Percentiles rank a stretch among this genome's conserved stretches.
phyloP scores from a whole-genome alignment of 2,113 vertebrate species.

The Pontoporia blainvillei region DNA sequence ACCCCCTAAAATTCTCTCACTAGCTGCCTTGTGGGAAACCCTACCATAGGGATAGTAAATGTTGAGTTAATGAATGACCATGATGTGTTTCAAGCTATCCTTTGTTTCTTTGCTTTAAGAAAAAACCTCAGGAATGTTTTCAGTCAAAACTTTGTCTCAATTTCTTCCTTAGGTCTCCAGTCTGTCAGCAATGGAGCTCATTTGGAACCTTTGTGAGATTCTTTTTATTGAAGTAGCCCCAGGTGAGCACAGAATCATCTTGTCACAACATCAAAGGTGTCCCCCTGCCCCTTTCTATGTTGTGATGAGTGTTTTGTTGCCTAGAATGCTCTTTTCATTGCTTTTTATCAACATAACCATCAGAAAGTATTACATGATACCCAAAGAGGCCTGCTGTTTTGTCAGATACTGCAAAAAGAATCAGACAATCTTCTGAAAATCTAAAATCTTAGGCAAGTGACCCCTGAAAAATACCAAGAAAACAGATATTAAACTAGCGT shows the following conservation, averaged over 20 bases:
- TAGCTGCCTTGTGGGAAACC: background rate
- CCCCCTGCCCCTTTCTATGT: background rate
- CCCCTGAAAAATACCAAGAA: background rate
- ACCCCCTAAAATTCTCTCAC: background rate
- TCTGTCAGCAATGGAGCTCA: conserved; percentile 94
- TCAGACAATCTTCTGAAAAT: background rate
- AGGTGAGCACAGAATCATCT: conserved; percentile 78
- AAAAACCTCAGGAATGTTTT: background rate
- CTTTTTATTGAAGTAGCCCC: conserved; percentile 94
- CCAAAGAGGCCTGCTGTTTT: background rate
- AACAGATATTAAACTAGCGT: background rate
- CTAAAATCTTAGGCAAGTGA: background rate
- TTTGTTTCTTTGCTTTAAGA: background rate
- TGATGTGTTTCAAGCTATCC: background rate
- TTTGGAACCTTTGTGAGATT: conserved; percentile 99
- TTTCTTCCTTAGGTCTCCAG: conserved; percentile 87
- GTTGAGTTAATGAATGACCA: background rate
- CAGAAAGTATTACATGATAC: background rate
- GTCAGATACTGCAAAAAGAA: background rate
- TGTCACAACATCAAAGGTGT: background rate
- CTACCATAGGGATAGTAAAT: background rate
- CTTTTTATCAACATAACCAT: background rate
- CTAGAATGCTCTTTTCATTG: background rate
- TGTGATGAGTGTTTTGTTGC: background rate
- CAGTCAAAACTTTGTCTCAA: background rate